Base-by-base conservation (phyloP, 2,888 invertebrate genomes). In the Tribolium freemani region DNA sequence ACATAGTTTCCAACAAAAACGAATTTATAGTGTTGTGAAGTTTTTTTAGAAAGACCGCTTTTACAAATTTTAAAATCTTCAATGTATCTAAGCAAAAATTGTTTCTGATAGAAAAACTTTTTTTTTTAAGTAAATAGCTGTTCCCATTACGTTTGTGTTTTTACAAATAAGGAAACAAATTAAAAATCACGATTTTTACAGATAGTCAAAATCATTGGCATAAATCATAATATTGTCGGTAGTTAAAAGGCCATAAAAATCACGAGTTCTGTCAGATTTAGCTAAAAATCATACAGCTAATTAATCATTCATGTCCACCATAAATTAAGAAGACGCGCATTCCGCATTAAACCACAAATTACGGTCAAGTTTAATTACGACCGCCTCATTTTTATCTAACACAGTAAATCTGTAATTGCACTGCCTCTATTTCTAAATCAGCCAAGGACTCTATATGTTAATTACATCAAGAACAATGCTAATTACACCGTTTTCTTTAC, bases 311-410 rank as follows among this genome's bases (percentile, higher is more conserved):
- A 45, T 44, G 45, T 45, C 44, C 45, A 58, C 20, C 20, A 20
- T 58, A 58, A 58, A 58, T 45, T 58, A 6, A 26, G 10, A 60
- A 46, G 6, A 44, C 11, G 60, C 60, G 46, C 57, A 58, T 58
- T 45, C 57, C 57, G 20, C 51, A 50, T 57, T 57, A 57, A 57
- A 16, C 4, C 13, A 21, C 9, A 44, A 48, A 60, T 60, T 60
- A 48, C 60, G 60, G 60, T 60, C 60, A 60, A 60, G 60, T 60
- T 60, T 60, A 60, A 60, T 60, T 48, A 60, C 45, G 20, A 51
- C 16, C 45, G 45, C 13, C 26, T 46, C 26, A 44, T 58, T 60
- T 60, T 60, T 60, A 60, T 60, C 60, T 48, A 48, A 58, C 13
- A 20, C n/a, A 45, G 58, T 45, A 31, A 46, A 60, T 60, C 60